Conservation (phyloP, 2,797 vertebrate genomes). For the Rhinella marina region DNA sequence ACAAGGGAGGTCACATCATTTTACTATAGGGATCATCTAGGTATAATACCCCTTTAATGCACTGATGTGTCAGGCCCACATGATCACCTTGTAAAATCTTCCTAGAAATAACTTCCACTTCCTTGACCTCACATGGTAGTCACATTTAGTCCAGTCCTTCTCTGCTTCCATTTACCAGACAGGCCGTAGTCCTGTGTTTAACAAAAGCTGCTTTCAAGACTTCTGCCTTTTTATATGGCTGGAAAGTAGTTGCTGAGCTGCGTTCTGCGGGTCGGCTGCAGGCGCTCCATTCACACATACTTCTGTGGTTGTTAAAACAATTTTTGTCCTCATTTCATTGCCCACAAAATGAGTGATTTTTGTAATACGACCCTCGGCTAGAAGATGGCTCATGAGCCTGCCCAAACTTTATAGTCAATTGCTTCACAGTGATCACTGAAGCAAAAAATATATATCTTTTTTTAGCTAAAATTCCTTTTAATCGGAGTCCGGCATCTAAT, state of each 20-base stretch:
- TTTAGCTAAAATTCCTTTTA: neutral
- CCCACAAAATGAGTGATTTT: conserved; percentile 62
- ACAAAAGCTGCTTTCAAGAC: conserved; percentile 51
- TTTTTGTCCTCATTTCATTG: conserved; percentile 66
- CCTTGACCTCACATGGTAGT: conserved; percentile 12
- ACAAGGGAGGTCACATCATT: no score
- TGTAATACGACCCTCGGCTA: conserved; percentile 64
- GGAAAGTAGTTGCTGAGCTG: conserved; percentile 64
- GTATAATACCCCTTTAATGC: neutral
- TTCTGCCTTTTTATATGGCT: conserved; percentile 36
- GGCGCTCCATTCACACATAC: conserved; percentile 65
- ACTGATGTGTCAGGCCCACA: neutral
- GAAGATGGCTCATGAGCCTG: conserved; percentile 65
- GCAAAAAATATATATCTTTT: neutral
- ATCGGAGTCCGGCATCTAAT: neutral
- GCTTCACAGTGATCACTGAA: conserved; percentile 70
- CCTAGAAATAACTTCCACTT: neutral
- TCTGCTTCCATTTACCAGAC: conserved; percentile 63
- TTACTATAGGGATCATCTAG: neutral
- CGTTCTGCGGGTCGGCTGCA: conserved; percentile 65
- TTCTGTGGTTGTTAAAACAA: conserved; percentile 66
- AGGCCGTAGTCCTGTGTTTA: neutral
- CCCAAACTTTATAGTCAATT: conserved; percentile 71
- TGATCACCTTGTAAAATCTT: conserved; percentile 17
- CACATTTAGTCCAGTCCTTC: conserved; percentile 24